Percentiles rank a stretch among this genome's conserved stretches.
Conservation (phyloP, 1,140 invertebrate species). For the Pteromalus puparum region DNA sequence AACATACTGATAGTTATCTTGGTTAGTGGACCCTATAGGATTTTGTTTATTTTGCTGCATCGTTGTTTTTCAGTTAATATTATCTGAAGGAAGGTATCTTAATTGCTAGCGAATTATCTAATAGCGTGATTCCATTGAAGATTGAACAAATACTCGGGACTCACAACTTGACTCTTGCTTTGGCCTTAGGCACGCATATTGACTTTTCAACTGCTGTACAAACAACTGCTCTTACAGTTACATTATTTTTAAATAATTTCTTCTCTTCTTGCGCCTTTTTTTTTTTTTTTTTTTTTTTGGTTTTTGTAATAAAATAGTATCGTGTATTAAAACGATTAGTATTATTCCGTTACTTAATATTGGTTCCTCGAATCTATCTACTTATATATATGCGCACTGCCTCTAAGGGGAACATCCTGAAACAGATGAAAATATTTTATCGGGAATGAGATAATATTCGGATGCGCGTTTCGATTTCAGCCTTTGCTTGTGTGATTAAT, state of each 20-base stretch:
- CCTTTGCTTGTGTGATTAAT: too few species aligned
- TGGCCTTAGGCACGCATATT: slow-evolving; percentile 21
- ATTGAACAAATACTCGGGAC: neutral
- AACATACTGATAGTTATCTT: slow-evolving; percentile 93
- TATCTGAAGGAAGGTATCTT: neutral
- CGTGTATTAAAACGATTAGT: neutral
- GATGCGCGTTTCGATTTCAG: too few species aligned
- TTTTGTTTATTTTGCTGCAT: slow-evolving; percentile 72
- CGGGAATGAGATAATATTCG: too few species aligned
- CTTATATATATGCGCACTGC: neutral
- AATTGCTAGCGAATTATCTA: neutral
- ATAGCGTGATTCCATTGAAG: neutral
- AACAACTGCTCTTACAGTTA: neutral
- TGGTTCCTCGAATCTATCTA: neutral
- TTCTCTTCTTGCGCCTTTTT: slow-evolving; percentile 17
- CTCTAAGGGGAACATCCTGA: neutral
- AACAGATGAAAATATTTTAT: neutral
- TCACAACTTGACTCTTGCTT: slow-evolving; percentile 45
- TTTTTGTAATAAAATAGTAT: neutral
- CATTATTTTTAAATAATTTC: neutral
- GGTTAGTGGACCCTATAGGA: slow-evolving; percentile 74
- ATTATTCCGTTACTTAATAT: neutral
- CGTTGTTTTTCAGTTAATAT: slow-evolving; percentile 37
- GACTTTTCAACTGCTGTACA: slow-evolving; percentile 15
- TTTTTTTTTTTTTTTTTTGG: too few species aligned